phyloP scores from a whole-genome alignment of 2,888 invertebrate genomes.

The Luffia ferchaultella region DNA sequence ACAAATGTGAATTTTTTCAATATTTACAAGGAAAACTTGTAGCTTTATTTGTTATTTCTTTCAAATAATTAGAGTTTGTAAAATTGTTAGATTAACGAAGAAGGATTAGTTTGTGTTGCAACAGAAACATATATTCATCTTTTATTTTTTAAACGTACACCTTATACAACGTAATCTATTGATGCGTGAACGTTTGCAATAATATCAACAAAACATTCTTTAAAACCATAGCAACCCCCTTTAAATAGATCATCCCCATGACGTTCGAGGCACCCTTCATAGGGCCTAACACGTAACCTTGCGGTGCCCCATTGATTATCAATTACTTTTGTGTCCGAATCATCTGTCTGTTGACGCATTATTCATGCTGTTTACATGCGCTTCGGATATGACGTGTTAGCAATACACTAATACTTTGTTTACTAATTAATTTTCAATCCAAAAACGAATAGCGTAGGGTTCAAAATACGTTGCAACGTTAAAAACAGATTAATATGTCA shows the following conservation, averaged over 20 bases:
- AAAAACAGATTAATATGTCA: slow-evolving; percentile 44
- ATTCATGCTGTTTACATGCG: slow-evolving; percentile 59
- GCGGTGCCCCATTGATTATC: slow-evolving; percentile 56
- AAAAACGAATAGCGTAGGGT: not conserved
- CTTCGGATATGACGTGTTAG: slow-evolving; percentile 43
- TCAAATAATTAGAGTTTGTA: no score
- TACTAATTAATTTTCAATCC: not conserved
- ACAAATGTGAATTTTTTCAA: no score
- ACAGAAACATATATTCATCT: no score
- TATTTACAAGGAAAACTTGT: no score
- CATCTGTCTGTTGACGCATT: slow-evolving; percentile 50
- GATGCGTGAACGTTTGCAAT: slow-evolving; percentile 3
- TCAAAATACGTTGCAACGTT: not conserved
- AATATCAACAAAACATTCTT: slow-evolving; percentile 48
- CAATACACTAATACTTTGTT: slow-evolving; percentile 22
- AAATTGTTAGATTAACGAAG: no score
- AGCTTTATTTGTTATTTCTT: no score
- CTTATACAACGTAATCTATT: no score
- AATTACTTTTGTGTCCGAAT: slow-evolving; percentile 60
- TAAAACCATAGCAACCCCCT: slow-evolving; percentile 35
- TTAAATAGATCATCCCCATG: slow-evolving; percentile 61
- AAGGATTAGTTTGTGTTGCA: no score
- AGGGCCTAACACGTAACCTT: slow-evolving; percentile 34
- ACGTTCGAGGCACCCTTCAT: slow-evolving; percentile 49
- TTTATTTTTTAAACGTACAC: no score